phyloP scores from a whole-genome alignment of 2,888 invertebrate genomes.

The Platycheirus albimanus region DNA sequence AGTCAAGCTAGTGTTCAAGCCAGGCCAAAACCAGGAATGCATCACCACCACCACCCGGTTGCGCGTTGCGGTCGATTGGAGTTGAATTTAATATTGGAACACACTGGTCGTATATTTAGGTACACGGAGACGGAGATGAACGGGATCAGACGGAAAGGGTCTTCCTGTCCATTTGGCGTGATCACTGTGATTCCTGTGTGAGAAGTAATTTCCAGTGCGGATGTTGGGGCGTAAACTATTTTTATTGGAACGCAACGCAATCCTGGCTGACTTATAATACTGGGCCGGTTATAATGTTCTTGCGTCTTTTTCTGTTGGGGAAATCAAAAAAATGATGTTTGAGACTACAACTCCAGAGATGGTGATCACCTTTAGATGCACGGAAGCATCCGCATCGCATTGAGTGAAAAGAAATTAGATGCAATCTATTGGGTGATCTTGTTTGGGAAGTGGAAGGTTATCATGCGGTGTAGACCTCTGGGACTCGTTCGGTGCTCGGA shows the following conservation, averaged over 20 bases:
- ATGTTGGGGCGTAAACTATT: slow-evolving; percentile 73
- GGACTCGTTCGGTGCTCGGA: no score
- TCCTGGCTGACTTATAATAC: background rate
- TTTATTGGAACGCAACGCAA: slow-evolving; percentile 65
- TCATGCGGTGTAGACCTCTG: no score
- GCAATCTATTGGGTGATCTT: slow-evolving; percentile 66
- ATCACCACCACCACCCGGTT: no score
- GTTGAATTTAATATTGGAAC: slow-evolving; percentile 21
- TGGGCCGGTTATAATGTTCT: background rate
- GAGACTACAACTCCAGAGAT: slow-evolving; percentile 31
- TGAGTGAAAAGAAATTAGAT: slow-evolving; percentile 68
- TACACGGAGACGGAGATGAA: no score
- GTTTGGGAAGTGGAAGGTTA: slow-evolving; percentile 41
- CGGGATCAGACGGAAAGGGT: slow-evolving; percentile 36
- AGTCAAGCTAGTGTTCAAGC: no score
- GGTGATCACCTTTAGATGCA: slow-evolving; percentile 25
- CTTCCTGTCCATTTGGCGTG: slow-evolving; percentile 68
- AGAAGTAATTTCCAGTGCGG: slow-evolving; percentile 73
- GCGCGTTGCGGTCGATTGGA: slow-evolving; percentile 30
- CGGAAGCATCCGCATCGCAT: slow-evolving; percentile 68
- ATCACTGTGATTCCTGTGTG: slow-evolving; percentile 67
- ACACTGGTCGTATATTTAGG: background rate
- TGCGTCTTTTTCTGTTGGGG: slow-evolving; percentile 1
- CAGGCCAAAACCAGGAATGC: slow-evolving; percentile 27
- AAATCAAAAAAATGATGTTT: slow-evolving; percentile 31